Evolutionary conservation across 2,113 vertebrate genomes (phyloP), one percentile per base, ranked within the genome.

Genomic region (Anoplopoma fimbria): DNA sequence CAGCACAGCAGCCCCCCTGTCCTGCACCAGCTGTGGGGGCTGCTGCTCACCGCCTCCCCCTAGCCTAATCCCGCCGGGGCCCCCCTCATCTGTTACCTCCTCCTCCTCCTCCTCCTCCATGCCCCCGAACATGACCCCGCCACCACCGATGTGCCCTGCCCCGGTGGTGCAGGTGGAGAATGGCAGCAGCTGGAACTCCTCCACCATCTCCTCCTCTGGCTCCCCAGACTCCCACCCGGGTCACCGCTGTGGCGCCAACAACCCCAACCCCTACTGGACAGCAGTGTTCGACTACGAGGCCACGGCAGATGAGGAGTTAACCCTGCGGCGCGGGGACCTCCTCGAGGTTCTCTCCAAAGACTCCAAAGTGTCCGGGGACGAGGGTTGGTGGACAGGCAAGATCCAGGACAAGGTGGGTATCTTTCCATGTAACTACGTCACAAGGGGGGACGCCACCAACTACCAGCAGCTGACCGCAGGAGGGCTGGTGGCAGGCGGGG

Each of bases 321-420:
- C 96, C 45, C 93, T 97, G 83, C 94, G 94, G 29, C 94, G 96
- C 0, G 97, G 97, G 6, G 97, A 97, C 88, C 92, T 96, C 33
- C 95, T 97, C 25, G 96, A 97, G 94, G 96, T 97, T 81, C 96
- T 97, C 34, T 97, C 97, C 58, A 96, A 97, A 92, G 97, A 97
- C 94, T 96, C 96, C 31, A 96, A 96, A 34, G 96, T 97, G 67
- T 97, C 97, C 1, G 97, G 97, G 57, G 97, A 97, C n/a, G 97
- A 97, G 90, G 97, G 97, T 53, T 97, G 97, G 97, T 97, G 97
- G 97, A 97, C 97, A 1, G 97, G 97, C 25, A 97, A 96, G 93
- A 96, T 97, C 72, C 93, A 95, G 89, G 96, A 96, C 91, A 97
- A 97, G 47, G 97, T 97, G 93, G 97, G 97, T 65, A 96, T 98